phyloP scores from a whole-genome alignment of 1,140 invertebrate species.

The Leptestheria dahalacensis region DNA sequence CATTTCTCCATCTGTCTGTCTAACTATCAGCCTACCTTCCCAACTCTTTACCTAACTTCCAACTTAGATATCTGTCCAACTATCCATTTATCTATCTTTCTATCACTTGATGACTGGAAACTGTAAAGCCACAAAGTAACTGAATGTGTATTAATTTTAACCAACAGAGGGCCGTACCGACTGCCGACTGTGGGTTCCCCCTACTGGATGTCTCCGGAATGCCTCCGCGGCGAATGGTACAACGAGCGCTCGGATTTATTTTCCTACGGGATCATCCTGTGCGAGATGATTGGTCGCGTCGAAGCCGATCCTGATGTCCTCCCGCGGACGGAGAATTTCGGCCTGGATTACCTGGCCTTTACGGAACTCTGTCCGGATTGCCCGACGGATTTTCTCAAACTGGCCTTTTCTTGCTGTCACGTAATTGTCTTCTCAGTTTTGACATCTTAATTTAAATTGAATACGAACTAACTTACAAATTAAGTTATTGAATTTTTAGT shows the following conservation, averaged over 20 bases:
- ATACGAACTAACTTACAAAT: too few relatives aligned
- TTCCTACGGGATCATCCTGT: slow-evolving; percentile 87
- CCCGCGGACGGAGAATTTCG: slow-evolving; percentile 84
- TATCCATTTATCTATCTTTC: too few relatives aligned
- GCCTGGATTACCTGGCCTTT: slow-evolving; percentile 83
- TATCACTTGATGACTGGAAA: too few relatives aligned
- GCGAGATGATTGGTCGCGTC: slow-evolving; percentile 84
- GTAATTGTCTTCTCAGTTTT: too few relatives aligned
- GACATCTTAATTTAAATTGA: too few relatives aligned
- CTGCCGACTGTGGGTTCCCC: slow-evolving; percentile 81
- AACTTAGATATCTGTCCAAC: too few relatives aligned
- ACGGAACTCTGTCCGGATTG: slow-evolving; percentile 72
- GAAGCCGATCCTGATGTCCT: slow-evolving; percentile 92
- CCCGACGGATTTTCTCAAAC: slow-evolving; percentile 69
- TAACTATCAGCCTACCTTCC: too few relatives aligned
- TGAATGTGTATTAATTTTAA: not conserved
- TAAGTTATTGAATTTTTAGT: too few relatives aligned
- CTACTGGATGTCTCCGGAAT: slow-evolving; percentile 97
- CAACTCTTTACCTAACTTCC: too few relatives aligned
- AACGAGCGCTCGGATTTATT: slow-evolving; percentile 82
- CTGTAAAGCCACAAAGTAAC: too few relatives aligned
- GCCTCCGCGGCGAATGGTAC: slow-evolving; percentile 72
- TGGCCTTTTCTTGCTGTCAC: slow-evolving; percentile 84
- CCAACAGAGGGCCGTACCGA: slow-evolving; percentile 36
- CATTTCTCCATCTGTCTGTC: too few relatives aligned